Percentiles rank a stretch among this genome's conserved stretches.
Conservation (phyloP, 2,797 vertebrate genomes). For the Apogon hyalosoma region DNA sequence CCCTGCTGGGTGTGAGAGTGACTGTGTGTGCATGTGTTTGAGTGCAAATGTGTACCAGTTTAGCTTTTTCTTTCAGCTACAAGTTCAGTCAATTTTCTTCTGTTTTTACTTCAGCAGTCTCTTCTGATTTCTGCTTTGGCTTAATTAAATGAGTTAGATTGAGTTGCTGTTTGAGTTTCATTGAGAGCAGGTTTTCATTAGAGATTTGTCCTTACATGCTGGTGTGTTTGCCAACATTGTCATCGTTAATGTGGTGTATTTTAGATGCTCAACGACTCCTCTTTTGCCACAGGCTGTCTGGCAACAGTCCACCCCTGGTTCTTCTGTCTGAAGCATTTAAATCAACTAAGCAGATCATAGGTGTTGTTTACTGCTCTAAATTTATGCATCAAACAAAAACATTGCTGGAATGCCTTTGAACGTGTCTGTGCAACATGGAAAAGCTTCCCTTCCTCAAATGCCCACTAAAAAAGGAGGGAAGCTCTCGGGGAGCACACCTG, state of each 20-base stretch:
- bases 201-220: conserved; percentile 11
- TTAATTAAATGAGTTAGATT: conserved; percentile 13
- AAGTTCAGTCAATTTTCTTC: not conserved
- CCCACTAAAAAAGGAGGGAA: conserved; percentile 58
- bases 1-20: conserved; percentile 46
- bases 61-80: conserved; percentile 1
- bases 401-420: conserved; percentile 78
- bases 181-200: conserved; percentile 6
- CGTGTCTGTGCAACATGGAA: conserved; percentile 69
- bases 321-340: conserved; percentile 30
- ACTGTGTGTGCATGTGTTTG: conserved; percentile 9
- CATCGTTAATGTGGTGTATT: conserved; percentile 19
- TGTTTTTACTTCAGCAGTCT: conserved; percentile 4
- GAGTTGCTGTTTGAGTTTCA: conserved; percentile 13
- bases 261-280: conserved; percentile 16
- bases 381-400: conserved; percentile 68
- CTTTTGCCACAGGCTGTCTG: conserved; percentile 45
- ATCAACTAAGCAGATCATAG: conserved; percentile 30
- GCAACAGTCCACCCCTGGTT: conserved; percentile 11
- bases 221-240: conserved; percentile 13
- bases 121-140: conserved; percentile 23
- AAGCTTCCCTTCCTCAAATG: conserved; percentile 50
- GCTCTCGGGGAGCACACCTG: conserved; percentile 68
- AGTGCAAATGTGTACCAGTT: conserved; percentile 2
- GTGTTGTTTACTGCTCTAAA: conserved; percentile 67